Conservation (phyloP, 2,888 invertebrate genomes). For the Agrilus mali region DNA sequence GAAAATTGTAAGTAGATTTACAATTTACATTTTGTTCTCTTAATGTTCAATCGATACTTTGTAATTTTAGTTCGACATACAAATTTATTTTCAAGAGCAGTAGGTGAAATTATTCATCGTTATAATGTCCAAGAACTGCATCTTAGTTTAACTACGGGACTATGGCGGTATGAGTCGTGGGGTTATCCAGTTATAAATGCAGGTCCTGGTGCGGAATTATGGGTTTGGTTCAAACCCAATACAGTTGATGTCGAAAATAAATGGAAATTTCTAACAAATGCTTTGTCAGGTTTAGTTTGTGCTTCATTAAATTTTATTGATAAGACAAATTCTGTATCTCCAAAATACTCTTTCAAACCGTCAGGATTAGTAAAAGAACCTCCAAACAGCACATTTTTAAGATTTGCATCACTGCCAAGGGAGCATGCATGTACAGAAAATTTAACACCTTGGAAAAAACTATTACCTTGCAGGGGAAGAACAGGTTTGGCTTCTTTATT, state of each 20-base stretch:
- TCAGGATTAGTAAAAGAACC: slow-evolving; percentile 41
- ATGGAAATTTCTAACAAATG: slow-evolving; percentile 82
- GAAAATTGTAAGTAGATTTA: slow-evolving; percentile 45
- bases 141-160: slow-evolving; percentile 81
- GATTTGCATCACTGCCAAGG: slow-evolving; percentile 84
- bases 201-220: slow-evolving; percentile 87
- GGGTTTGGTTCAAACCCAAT: slow-evolving; percentile 76
- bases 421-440: slow-evolving; percentile 99
- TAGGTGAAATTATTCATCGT: slow-evolving; percentile 75
- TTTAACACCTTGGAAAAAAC: slow-evolving; percentile 94
- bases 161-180: slow-evolving; percentile 91
- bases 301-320: slow-evolving; percentile 93
- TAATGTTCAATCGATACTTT: neutral
- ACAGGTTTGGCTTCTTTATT: slow-evolving; percentile 77
- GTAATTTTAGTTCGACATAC: slow-evolving; percentile 59
- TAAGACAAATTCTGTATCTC: slow-evolving; percentile 68
- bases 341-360: slow-evolving; percentile 73
- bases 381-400: slow-evolving; percentile 41
- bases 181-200: slow-evolving; percentile 85
- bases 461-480: slow-evolving; percentile 88
- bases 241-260: slow-evolving; percentile 60
- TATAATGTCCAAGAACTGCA: slow-evolving; percentile 84
- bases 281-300: slow-evolving; percentile 90
- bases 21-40: neutral
- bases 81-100: slow-evolving; percentile 73